Percentiles rank a stretch among this genome's conserved stretches.
phyloP scores from a whole-genome alignment of 2,888 invertebrate species.

The Himalopsyche anomala region DNA sequence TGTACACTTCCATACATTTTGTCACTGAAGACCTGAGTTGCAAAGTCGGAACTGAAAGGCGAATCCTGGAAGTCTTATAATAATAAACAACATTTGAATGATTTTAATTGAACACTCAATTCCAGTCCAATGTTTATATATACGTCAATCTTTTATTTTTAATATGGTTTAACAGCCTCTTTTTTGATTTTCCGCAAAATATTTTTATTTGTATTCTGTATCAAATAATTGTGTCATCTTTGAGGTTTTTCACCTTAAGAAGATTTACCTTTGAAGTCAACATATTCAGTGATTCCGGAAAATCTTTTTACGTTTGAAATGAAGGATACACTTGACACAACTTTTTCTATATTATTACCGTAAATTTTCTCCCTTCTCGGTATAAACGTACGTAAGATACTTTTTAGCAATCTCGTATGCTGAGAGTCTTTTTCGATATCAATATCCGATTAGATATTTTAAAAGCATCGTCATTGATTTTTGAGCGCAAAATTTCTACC shows the following conservation, averaged over 20 bases:
- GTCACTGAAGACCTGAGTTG: too few relatives aligned
- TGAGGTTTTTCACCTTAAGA: conserved; percentile 16
- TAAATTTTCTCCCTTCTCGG: conserved; percentile 13
- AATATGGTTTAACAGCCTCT: background rate
- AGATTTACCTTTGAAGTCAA: conserved; percentile 24
- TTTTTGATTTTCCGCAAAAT: background rate
- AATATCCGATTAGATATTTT: conserved; percentile 43
- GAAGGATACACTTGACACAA: conserved; percentile 32
- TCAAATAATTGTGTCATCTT: conserved; percentile 34
- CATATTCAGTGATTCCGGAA: conserved; percentile 27
- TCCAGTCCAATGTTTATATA: too few relatives aligned
- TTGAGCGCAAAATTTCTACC: conserved; percentile 27
- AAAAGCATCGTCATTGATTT: conserved; percentile 24
- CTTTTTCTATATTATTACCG: conserved; percentile 32
- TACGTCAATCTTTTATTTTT: background rate
- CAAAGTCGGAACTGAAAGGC: too few relatives aligned
- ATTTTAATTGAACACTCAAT: too few relatives aligned
- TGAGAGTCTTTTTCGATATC: conserved; percentile 8
- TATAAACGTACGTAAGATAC: conserved; percentile 24
- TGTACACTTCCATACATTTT: too few relatives aligned
- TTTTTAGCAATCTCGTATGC: conserved; percentile 39
- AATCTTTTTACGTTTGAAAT: conserved; percentile 42
- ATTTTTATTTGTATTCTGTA: background rate
- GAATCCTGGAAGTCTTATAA: too few relatives aligned
- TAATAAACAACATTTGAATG: too few relatives aligned